phyloP scores from a whole-genome alignment of 1,140 invertebrate species.

The Drosophila mayri region DNA sequence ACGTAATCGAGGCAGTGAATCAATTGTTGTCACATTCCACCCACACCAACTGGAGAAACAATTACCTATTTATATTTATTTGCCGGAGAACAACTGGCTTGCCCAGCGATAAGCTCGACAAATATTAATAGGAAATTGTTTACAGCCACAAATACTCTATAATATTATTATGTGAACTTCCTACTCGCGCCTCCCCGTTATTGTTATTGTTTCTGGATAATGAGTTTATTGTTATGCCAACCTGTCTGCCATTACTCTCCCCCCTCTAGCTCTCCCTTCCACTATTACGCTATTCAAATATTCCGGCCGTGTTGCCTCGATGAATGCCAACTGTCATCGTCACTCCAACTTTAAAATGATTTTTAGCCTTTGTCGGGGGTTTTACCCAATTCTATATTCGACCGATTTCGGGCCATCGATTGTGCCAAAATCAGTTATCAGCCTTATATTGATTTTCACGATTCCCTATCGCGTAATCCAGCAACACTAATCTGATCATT shows the following conservation, averaged over 20 bases:
- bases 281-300: conserved; percentile 44
- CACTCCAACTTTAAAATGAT: conserved; percentile 23
- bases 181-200: conserved; percentile 33
- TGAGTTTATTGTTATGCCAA: conserved; percentile 31
- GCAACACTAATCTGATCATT: background rate
- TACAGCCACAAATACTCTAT: conserved; percentile 22
- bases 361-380: conserved; percentile 5
- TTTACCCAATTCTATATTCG: conserved; percentile 28
- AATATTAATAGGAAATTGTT: conserved; percentile 74
- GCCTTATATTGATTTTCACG: conserved; percentile 20
- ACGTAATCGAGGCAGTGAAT: conserved; percentile 40
- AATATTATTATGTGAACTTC: conserved; percentile 52
- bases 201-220: conserved; percentile 15
- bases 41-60: conserved; percentile 51
- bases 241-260: background rate
- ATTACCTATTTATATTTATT: conserved; percentile 62
- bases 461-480: conserved; percentile 13
- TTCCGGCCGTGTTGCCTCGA: conserved; percentile 47
- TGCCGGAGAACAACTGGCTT: conserved; percentile 38
- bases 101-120: conserved; percentile 60
- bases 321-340: conserved; percentile 29
- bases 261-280: background rate
- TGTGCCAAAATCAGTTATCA: conserved; percentile 8
- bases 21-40: conserved; percentile 46
- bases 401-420: conserved; percentile 5